phyloP scores from a whole-genome alignment of 2,888 invertebrate species.

The Marronus borbonicus region DNA sequence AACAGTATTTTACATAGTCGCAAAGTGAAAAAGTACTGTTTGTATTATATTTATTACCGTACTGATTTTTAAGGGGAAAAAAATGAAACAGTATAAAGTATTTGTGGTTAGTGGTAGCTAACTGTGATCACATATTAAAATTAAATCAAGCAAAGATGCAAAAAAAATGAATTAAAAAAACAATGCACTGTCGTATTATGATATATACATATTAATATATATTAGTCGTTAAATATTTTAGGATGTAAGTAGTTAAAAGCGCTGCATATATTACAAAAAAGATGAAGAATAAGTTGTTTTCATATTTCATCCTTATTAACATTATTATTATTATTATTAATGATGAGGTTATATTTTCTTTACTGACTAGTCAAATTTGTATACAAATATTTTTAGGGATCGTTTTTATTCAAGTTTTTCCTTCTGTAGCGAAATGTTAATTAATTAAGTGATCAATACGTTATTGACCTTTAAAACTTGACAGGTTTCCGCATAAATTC shows the following conservation, averaged over 20 bases:
- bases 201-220: conserved; percentile 35
- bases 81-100: conserved; percentile 22
- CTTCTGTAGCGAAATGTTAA: not conserved
- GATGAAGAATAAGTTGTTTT: not conserved
- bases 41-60: conserved; percentile 31
- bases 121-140: conserved; percentile 66
- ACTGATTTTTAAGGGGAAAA: conserved; percentile 37
- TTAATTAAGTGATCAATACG: not conserved
- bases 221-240: conserved; percentile 59
- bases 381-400: conserved; percentile 22
- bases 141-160: conserved; percentile 49
- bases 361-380: conserved; percentile 39
- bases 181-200: conserved; percentile 61
- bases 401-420: conserved; percentile 7
- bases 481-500: not conserved
- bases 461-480: conserved; percentile 5
- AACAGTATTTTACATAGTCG: conserved; percentile 47
- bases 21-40: not conserved
- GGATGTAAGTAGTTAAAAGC: conserved; percentile 45
- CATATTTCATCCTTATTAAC: not conserved
- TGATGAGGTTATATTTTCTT: conserved; percentile 21
- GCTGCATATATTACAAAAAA: conserved; percentile 12
- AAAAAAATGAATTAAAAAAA: conserved; percentile 55
- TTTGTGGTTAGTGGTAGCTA: conserved; percentile 59
- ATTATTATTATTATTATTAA: not conserved